Conservation (phyloP, 2,797 vertebrate genomes). For the Phataginus tricuspis region DNA sequence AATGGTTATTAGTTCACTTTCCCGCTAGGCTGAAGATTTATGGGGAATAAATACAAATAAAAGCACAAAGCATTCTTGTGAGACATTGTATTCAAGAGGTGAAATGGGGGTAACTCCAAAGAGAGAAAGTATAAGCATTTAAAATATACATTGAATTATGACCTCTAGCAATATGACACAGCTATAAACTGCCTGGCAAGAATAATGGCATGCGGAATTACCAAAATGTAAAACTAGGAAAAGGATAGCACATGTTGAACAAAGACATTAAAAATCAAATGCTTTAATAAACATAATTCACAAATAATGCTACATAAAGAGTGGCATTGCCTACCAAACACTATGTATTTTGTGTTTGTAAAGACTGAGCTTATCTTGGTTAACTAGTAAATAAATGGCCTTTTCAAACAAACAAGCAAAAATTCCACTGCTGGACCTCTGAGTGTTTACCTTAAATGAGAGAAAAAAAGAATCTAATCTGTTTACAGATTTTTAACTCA, state of each 20-base stretch:
- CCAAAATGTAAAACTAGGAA: background rate
- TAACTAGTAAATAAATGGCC: background rate
- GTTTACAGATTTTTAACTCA: background rate
- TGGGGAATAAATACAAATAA: conserved; percentile 37
- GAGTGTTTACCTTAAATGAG: background rate
- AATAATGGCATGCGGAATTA: background rate
- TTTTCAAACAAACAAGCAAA: background rate
- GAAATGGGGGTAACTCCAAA: conserved; percentile 8
- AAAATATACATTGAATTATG: background rate
- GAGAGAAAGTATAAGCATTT: background rate
- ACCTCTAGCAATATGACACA: background rate
- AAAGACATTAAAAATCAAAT: background rate
- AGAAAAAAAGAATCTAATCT: background rate
- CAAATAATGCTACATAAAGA: background rate
- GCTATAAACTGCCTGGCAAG: background rate
- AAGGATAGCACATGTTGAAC: background rate
- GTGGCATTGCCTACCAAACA: background rate
- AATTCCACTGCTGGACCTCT: background rate
- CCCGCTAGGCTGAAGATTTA: conserved; percentile 1
- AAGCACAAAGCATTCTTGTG: background rate
- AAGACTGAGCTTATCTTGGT: background rate
- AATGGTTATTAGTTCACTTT: conserved; percentile 6
- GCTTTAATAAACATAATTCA: background rate
- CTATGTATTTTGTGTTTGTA: background rate
- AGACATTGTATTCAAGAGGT: background rate